phyloP scores from a whole-genome alignment of 2,113 vertebrate genomes.

The Riparia riparia region DNA sequence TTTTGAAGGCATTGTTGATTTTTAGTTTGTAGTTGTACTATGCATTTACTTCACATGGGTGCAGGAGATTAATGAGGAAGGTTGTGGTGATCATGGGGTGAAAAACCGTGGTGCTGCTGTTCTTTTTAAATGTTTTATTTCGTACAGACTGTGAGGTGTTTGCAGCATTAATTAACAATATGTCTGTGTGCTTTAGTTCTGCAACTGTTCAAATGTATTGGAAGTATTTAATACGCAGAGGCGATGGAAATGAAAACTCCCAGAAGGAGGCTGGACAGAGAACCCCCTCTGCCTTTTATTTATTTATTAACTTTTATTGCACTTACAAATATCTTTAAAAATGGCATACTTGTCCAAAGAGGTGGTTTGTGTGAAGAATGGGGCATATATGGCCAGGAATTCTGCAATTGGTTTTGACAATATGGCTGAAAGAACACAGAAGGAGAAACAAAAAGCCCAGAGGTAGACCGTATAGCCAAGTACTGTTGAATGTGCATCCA shows the following conservation, averaged over 20 bases:
- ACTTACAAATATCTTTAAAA: background rate
- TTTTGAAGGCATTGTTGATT: conserved; percentile 59
- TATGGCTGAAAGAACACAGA: background rate
- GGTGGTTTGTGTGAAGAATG: background rate
- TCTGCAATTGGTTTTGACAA: background rate
- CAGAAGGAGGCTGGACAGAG: background rate
- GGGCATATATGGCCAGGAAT: background rate
- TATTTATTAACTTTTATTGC: background rate
- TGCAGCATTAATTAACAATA: conserved; percentile 66
- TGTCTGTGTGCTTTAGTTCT: conserved; percentile 63
- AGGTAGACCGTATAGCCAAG: background rate
- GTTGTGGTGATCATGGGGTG: conserved; percentile 7
- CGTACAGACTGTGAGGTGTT: conserved; percentile 42
- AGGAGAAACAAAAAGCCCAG: background rate
- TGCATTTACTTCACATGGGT: conserved; percentile 52
- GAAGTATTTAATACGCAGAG: conserved; percentile 23
- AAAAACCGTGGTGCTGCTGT: conserved; percentile 50
- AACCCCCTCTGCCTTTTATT: background rate
- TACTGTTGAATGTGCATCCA: background rate
- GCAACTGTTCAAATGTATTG: conserved; percentile 37
- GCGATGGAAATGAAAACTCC: background rate
- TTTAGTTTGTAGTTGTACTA: conserved; percentile 31
- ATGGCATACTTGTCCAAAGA: background rate
- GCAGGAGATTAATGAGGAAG: conserved; percentile 34
- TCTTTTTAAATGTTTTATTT: conserved; percentile 56